A percentile compares a stretch with the other conserved stretches of the same genome.
Evolutionary conservation across 2,888 invertebrate genomes (phyloP).

Genomic region (Netelia virgata): DNA sequence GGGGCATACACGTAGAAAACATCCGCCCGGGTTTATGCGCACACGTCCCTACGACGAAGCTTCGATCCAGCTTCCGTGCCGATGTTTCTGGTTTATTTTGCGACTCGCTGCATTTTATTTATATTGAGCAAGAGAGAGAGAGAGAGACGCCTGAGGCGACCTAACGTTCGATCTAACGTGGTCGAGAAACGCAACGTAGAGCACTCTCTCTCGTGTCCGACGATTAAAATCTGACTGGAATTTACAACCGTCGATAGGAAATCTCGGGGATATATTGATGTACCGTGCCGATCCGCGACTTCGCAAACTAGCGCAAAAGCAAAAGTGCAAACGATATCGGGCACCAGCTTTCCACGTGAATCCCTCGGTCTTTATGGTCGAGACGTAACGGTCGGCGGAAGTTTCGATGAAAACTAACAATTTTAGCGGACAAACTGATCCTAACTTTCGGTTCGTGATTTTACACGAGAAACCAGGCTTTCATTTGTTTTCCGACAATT

Average conservation of each 20-base stretch:
- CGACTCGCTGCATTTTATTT: no score
- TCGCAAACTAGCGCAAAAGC: slow-evolving; percentile 33
- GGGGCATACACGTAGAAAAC: slow-evolving; percentile 32
- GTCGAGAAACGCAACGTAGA: slow-evolving; percentile 48
- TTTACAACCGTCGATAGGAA: slow-evolving; percentile 73
- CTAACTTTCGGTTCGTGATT: no score
- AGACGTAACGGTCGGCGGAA: slow-evolving; percentile 26
- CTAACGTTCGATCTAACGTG: slow-evolving; percentile 28
- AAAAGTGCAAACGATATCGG: slow-evolving; percentile 16
- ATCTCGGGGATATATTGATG: slow-evolving; percentile 73
- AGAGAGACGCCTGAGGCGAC: not conserved
- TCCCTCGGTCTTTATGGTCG: slow-evolving; percentile 47
- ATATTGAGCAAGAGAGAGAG: no score
- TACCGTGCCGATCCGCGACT: slow-evolving; percentile 58
- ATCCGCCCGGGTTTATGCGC: slow-evolving; percentile 29
- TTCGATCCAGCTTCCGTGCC: slow-evolving; percentile 24
- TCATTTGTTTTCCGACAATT: no score
- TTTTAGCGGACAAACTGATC: no score
- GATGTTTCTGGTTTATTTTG: slow-evolving; percentile 3
- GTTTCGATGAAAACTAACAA: no score
- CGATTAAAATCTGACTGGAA: slow-evolving; percentile 74
- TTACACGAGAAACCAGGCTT: no score
- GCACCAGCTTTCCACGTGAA: slow-evolving; percentile 21
- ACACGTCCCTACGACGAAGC: not conserved
- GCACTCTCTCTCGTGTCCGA: slow-evolving; percentile 67